Evolutionary conservation across 2,113 vertebrate genomes (phyloP), one percentile per base, ranked within the genome.

Genomic region (Triplophysa tibetana): DNA sequence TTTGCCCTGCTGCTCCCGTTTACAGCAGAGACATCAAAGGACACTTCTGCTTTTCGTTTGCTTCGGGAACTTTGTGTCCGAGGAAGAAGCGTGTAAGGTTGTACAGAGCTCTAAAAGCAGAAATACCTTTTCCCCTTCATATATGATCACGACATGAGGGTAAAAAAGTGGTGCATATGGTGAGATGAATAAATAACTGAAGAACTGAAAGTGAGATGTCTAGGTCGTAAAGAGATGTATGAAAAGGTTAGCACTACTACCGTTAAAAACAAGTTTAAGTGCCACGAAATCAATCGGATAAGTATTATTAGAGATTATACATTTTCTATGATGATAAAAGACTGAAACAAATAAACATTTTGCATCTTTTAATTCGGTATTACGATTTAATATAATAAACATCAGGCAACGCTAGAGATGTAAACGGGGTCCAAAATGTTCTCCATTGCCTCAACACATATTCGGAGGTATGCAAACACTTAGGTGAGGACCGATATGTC

Each of bases 1-100:
- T 92, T 90, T 93, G 90, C 86, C 89, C 88, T 84, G 85, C 87
- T 89, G 88, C 87, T 86, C 88, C 82, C 84, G 86, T 90, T 90
- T 89, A 89, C 88, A 87, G 83, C 70, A 74, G 80, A 84, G 79
- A 90, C 89, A 89, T 92, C 90, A 90, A 91, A 91, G 88, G 77
- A 78, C 79, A 54, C 24, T 78, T 66, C 2, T 84, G 84, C 84
- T 87, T 76, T 8, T 62, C 67, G 85, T 85, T 85, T 85, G 70
- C 84, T 85, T 63, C 60, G 85, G 82, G 86, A 90, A 70, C 78
- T 83, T 76, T 61, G 72, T 80, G 83, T 87, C 60, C 72, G 63
- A 85, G 81, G 79, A 84, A 84, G 68, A 33, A 70, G 19, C 1
- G 43, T n/a, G 14, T 38, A 61, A 50, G 45, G 75, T 48, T 67